Base-by-base conservation (phyloP, 2,888 invertebrate species). In the Hemaris fuciformis region DNA sequence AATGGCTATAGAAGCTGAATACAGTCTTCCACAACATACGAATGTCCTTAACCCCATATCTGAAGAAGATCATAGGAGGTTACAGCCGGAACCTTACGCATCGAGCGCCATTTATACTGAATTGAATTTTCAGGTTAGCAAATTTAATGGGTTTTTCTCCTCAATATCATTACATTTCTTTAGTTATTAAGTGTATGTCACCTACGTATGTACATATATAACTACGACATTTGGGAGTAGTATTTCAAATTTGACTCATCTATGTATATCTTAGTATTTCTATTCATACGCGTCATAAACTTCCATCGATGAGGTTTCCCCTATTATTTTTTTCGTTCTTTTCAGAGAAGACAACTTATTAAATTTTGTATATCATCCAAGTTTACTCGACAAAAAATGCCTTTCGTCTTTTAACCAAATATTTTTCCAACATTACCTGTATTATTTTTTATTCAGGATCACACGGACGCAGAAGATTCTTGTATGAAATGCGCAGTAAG, bases 1-100 rank as follows among this genome's bases (percentile, higher is more conserved):
- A 15, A 88, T 91, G 88, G 83, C 89, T 41, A 88, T 89, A 85
- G 91, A 92, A 78, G 90, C 89, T 3, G 91, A 92, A 71, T 92
- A 92, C 61, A 91, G 88, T 74, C 85, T 92, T 68, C 91, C 91
- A 42, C 91, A 92, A 75, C 89, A 91, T 62, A 81, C 83, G 3
- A 84, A 79, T 69, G 77, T 77, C 41, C 79, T 89, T 73, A 88
- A 82, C 66, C 83, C 85, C 42, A 85, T 87, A 69, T 79, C 81
- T 25, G 87, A 86, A 68, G 91, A 90, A 69, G 82, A 85, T 64
- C 84, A 81, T 67, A 75, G 85, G 66, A 81, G 87, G 65, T 75
- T 80, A 7, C 87, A 95, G 2, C 94, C 95, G 0, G 95, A 95
- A 64, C 95, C 96, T 1, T 96, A 96, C 71, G 96, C 96, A 3